These are phyloP conservation scores for Neofelis nebulosa DNA, from an alignment of 2,113 vertebrate genomes.

Conservation along the genomic window DNA sequence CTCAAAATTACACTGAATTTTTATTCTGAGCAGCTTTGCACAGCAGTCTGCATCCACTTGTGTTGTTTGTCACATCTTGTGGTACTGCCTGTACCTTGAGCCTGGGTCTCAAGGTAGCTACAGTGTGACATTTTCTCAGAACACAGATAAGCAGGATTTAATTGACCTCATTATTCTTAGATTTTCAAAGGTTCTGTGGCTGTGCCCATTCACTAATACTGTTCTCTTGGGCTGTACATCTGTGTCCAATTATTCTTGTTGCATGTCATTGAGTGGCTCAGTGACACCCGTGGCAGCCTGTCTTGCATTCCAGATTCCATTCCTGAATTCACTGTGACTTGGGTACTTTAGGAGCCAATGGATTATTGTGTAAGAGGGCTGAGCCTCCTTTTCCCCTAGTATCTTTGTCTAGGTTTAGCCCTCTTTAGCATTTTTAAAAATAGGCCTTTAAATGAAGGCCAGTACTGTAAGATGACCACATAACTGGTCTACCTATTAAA, in stretches of 20 bases:
- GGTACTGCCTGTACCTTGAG: not conserved
- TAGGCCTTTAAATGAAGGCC: not conserved
- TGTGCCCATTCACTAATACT: slow-evolving; percentile 22
- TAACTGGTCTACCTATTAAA: not conserved
- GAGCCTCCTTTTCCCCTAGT: not conserved
- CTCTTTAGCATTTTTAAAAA: not conserved
- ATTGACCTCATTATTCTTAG: slow-evolving; percentile 55
- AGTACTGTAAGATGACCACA: not conserved
- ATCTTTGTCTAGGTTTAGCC: not conserved
- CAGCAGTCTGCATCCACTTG: not conserved
- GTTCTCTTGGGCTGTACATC: not conserved
- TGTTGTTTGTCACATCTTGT: not conserved
- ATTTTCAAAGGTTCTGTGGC: slow-evolving; percentile 20
- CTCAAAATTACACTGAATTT: not conserved
- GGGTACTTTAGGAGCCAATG: not conserved
- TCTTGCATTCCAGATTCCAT: slow-evolving; percentile 37
- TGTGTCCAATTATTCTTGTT: slow-evolving; percentile 47
- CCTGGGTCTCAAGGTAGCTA: not conserved
- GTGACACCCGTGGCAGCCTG: not conserved
- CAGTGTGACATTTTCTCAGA: slow-evolving; percentile 9
- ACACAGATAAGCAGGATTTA: slow-evolving; percentile 49
- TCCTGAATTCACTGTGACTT: not conserved
- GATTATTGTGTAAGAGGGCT: not conserved
- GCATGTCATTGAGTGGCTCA: not conserved
- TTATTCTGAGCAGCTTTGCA: slow-evolving; percentile 23